Evolutionary conservation across 2,888 invertebrate genomes (phyloP), one percentile per base, ranked within the genome.

Genomic region (Gandaritis pyraliata): DNA sequence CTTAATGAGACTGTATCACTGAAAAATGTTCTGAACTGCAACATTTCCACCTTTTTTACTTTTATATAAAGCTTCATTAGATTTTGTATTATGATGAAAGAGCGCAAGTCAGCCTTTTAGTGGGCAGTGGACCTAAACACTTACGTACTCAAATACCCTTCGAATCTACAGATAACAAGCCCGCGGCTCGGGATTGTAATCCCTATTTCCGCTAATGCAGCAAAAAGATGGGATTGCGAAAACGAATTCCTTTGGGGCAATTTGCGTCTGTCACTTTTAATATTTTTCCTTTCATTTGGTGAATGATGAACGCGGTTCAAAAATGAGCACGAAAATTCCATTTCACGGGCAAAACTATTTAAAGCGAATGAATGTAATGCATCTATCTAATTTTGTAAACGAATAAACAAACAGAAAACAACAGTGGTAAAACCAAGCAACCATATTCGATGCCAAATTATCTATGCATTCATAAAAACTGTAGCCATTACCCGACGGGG

Each of bases 181-280:
- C 56, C 54, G 58, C 33, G 51, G 45, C 36, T 64, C 47, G 18
- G 46, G 18, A 23, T 57, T 58, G 56, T 62, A 67, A 69, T 64
- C 69, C 62, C 50, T 59, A 70, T 70, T 70, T 68, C 67, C 58
- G 65, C 70, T 66, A 67, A 65, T 65, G 60, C 63, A 62, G 64
- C 65, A 70, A 67, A 71, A 69, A 59, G 41, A 64, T 56, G 59
- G 36, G 43, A 56, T 41, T 56, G 56, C 45, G 45, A 43, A 52
- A 48, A 48, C 29, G 48, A 59, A 56, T 59, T 59, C 55, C 13
- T 48, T 48, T 48, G 15, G 45, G 43, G 52, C 52, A 59, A 59
- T 59, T 64, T 59, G 48, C 43, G 52, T 56, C 51, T 16, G 29
- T 48, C 49, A 52, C n/a, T 60, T 56, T 58, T 48, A 48, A 56